Evolutionary conservation across 2,113 vertebrate species (phyloP).

Genomic region (Triplophysa tibetana): DNA sequence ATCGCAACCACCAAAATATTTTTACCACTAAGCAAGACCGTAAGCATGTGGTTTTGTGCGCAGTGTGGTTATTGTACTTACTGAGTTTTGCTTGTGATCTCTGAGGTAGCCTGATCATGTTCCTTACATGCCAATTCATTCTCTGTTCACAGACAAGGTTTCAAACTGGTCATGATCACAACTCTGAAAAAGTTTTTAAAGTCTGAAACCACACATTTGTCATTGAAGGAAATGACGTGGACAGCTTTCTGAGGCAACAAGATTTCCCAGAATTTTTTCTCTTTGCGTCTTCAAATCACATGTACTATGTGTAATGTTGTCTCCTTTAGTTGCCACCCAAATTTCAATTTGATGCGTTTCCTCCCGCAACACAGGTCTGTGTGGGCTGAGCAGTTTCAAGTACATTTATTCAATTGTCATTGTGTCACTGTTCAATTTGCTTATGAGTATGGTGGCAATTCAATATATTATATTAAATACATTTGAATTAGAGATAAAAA

Average conservation of each 20-base stretch:
- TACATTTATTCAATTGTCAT: neutral
- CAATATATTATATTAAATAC: neutral
- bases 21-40: neutral
- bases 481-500: no score
- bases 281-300: conserved; percentile 44
- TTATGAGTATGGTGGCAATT: neutral
- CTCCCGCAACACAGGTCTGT: neutral
- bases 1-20: neutral
- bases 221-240: conserved; percentile 76
- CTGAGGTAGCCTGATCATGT: conserved; percentile 64
- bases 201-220: conserved; percentile 73
- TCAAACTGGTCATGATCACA: conserved; percentile 71
- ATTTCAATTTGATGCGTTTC: neutral
- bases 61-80: conserved; percentile 63
- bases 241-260: conserved; percentile 69
- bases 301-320: conserved; percentile 43
- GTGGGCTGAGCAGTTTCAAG: neutral
- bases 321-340: conserved; percentile 37
- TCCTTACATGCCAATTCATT: conserved; percentile 76
- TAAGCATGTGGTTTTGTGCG: neutral
- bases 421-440: neutral
- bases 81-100: conserved; percentile 64
- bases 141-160: conserved; percentile 63
- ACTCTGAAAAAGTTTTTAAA: conserved; percentile 70
- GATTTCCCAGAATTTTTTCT: conserved; percentile 75